A percentile compares a stretch with the other conserved stretches of the same genome.
These are phyloP conservation scores for Amazona guildingii DNA, from an alignment of 2,113 vertebrate genomes.

Conservation along the genomic window DNA sequence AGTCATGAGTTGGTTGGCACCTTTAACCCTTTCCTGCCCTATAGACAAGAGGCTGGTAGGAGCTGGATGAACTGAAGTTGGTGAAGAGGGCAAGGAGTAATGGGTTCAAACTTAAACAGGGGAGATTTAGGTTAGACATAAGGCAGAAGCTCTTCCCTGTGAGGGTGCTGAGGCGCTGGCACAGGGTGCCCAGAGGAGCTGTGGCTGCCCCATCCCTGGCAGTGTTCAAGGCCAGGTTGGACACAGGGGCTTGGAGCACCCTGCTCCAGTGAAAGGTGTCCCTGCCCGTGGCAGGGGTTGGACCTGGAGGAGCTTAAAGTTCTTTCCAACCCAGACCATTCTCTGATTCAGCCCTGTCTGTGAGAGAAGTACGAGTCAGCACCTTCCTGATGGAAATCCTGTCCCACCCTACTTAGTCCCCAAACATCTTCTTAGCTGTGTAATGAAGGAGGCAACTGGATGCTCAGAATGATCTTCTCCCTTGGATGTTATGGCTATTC, in stretches of 20 bases:
- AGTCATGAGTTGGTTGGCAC: background rate
- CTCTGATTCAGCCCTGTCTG: background rate
- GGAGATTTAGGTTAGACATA: background rate
- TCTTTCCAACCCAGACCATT: background rate
- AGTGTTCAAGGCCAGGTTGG: background rate
- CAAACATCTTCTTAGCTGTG: background rate
- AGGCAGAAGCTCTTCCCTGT: background rate
- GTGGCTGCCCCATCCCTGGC: background rate
- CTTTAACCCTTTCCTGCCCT: background rate
- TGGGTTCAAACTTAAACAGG: background rate
- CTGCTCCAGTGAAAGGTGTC: background rate
- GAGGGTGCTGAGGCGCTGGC: background rate
- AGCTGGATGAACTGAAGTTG: background rate
- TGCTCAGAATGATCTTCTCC: background rate
- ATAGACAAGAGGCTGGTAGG: background rate
- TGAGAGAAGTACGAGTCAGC: background rate
- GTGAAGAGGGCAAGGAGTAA: background rate
- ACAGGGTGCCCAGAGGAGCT: background rate
- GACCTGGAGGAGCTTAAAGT: background rate
- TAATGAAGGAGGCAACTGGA: background rate
- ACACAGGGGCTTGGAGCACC: background rate
- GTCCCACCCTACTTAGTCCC: background rate
- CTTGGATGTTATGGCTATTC: background rate
- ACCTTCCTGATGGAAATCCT: background rate
- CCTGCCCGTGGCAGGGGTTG: background rate